Percentiles rank a stretch among this genome's conserved stretches.
phyloP scores from a whole-genome alignment of 2,888 invertebrate species.

The Cenopis cana region DNA sequence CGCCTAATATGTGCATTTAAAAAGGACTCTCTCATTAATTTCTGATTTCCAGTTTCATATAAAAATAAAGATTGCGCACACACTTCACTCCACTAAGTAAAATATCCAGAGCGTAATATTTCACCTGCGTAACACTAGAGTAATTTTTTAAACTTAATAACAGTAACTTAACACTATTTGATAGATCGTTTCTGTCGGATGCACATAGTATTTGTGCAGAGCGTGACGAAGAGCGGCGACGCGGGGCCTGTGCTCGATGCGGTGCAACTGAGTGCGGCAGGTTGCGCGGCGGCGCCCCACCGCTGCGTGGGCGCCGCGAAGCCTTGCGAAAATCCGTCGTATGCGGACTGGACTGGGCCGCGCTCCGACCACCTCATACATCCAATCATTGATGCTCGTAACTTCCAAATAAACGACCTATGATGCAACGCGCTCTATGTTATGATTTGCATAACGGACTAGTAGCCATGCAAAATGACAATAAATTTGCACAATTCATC shows the following conservation, averaged over 20 bases:
- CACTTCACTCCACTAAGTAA: constrained; percentile 42
- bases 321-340: constrained; percentile 79
- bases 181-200: constrained; percentile 75
- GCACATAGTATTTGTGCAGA: constrained; percentile 65
- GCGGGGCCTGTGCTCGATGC: constrained; percentile 64
- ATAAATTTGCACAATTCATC: constrained; percentile 4
- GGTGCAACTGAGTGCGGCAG: constrained; percentile 61
- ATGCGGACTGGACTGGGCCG: constrained; percentile 53
- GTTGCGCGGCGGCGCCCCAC: constrained; percentile 68
- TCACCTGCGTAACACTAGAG: constrained; percentile 61
- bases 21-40: constrained; percentile 45
- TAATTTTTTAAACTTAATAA: constrained; percentile 62
- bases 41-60: constrained; percentile 50
- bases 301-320: constrained; percentile 66
- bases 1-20: constrained; percentile 35
- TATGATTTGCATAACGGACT: constrained; percentile 22
- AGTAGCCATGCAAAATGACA: constrained; percentile 19
- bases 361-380: constrained; percentile 47
- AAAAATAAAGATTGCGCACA: constrained; percentile 61
- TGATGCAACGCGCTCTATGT: constrained; percentile 32
- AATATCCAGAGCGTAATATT: constrained; percentile 49
- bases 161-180: constrained; percentile 80
- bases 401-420: constrained; percentile 23
- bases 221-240: constrained; percentile 57
- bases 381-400: constrained; percentile 41